Percentiles rank a stretch among this genome's conserved stretches.
Conservation (phyloP, 1,140 invertebrate species). For the Musca domestica region DNA sequence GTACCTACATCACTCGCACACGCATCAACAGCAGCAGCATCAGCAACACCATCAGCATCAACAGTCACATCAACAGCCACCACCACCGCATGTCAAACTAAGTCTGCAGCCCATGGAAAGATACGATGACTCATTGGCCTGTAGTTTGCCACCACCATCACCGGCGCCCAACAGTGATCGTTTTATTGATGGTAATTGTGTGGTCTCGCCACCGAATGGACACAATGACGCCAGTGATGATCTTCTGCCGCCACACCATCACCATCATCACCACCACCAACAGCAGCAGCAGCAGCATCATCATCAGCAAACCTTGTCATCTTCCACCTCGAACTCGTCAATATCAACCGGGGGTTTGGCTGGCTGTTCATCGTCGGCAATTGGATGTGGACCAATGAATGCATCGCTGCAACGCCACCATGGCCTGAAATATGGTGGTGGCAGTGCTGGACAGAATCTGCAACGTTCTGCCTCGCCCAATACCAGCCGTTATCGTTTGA, state of each 20-base stretch:
- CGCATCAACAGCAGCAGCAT: background rate
- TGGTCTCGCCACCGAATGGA: slow-evolving; percentile 9
- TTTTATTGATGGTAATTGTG: slow-evolving; percentile 26
- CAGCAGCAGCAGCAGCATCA: slow-evolving; percentile 20
- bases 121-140: slow-evolving; percentile 38
- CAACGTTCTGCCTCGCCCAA: slow-evolving; percentile 41
- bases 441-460: background rate
- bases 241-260: background rate
- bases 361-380: background rate
- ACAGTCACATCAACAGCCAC: background rate
- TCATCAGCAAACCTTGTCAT: slow-evolving; percentile 28
- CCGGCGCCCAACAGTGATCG: slow-evolving; percentile 49
- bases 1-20: slow-evolving; percentile 27
- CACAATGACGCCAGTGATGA: background rate
- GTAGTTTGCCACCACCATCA: slow-evolving; percentile 45
- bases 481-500: slow-evolving; percentile 29
- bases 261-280: slow-evolving; percentile 21
- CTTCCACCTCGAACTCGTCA: slow-evolving; percentile 30
- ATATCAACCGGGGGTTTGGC: background rate
- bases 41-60: slow-evolving; percentile 27
- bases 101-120: slow-evolving; percentile 38
- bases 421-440: background rate
- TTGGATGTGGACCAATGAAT: too few species aligned
- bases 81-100: slow-evolving; percentile 29
- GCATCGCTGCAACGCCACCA: background rate